Percentiles rank a stretch among this genome's conserved stretches.
Conservation (phyloP, 2,797 vertebrate genomes). For the Morelia viridis region DNA sequence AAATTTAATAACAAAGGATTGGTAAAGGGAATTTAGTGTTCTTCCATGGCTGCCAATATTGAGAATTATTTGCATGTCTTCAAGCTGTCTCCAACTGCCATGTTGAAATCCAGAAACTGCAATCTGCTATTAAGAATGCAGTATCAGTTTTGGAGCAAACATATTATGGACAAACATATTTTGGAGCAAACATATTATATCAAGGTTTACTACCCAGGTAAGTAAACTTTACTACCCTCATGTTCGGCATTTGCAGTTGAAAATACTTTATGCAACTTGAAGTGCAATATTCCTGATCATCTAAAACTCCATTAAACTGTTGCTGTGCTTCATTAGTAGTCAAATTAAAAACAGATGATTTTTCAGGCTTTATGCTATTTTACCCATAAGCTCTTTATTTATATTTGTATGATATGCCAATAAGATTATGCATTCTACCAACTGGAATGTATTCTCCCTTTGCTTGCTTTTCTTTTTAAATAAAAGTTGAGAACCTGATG, state of each 20-base stretch:
- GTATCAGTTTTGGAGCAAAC: neutral
- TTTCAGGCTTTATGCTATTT: slow-evolving; percentile 54
- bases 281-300: slow-evolving; percentile 52
- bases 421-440: slow-evolving; percentile 57
- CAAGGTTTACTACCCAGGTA: neutral
- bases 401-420: slow-evolving; percentile 56
- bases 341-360: slow-evolving; percentile 48
- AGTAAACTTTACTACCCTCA: too few species aligned
- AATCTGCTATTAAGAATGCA: neutral
- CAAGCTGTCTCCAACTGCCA: neutral
- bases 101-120: slow-evolving; percentile 8
- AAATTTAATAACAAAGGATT: slow-evolving; percentile 30
- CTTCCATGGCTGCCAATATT: neutral
- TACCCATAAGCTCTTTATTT: slow-evolving; percentile 55
- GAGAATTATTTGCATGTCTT: neutral
- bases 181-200: neutral
- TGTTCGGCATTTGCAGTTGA: neutral
- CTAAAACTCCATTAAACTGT: slow-evolving; percentile 22
- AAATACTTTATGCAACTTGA: slow-evolving; percentile 38
- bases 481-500: neutral
- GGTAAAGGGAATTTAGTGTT: slow-evolving; percentile 19
- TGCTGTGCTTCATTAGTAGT: slow-evolving; percentile 42
- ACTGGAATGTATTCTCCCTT: slow-evolving; percentile 61
- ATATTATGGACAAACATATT: neutral
- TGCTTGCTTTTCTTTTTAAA: neutral